These are phyloP conservation scores for Eilema sororculum DNA, from an alignment of 2,888 invertebrate genomes.

Conservation along the genomic window DNA sequence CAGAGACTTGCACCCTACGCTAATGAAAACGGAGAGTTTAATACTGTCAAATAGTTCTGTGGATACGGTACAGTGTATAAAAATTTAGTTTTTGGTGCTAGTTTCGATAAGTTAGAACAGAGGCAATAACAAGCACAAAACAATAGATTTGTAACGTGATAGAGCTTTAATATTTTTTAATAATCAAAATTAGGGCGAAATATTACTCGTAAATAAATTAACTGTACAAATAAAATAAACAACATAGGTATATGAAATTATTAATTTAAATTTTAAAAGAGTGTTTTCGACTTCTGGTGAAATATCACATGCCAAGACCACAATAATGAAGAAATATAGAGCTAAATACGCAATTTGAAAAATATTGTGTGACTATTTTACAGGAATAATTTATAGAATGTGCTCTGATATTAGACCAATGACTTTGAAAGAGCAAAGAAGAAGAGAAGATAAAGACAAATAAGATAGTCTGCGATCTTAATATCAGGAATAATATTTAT, in stretches of 20 bases:
- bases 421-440: not conserved
- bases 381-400: too few species aligned
- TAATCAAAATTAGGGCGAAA: not conserved
- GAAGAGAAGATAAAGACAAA: not conserved
- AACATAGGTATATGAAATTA: too few species aligned
- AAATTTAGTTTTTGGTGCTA: not conserved
- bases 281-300: not conserved
- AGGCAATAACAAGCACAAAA: not conserved
- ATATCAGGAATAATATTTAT: not conserved
- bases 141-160: not conserved
- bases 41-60: constrained; percentile 51
- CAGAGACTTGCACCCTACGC: constrained; percentile 68
- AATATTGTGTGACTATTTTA: too few species aligned
- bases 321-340: not conserved
- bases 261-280: too few species aligned
- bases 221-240: not conserved
- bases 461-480: not conserved
- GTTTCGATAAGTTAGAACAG: not conserved
- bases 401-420: not conserved
- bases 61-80: constrained; percentile 30
- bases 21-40: constrained; percentile 69
- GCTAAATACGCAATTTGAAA: not conserved
- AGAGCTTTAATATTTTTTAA: not conserved
- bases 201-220: not conserved
- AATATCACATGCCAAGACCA: not conserved